Conservation (phyloP, 2,113 vertebrate genomes). For the Polyodon spathula region DNA sequence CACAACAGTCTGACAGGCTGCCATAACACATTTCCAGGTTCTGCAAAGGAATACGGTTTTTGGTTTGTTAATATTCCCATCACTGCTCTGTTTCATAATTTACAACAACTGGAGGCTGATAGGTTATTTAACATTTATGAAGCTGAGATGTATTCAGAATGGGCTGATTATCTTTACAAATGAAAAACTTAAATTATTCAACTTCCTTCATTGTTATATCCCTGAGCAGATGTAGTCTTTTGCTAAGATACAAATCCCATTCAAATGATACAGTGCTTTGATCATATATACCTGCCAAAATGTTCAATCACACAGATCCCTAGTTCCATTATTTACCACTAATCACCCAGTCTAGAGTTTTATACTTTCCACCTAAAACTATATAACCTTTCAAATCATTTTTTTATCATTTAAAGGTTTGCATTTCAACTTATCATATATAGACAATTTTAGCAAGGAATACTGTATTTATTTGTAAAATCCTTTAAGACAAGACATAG, state of each 20-base stretch:
- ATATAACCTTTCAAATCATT: conserved; percentile 25
- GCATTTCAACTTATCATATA: conserved; percentile 4
- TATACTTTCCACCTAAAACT: conserved; percentile 33
- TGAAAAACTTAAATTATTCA: conserved; percentile 99
- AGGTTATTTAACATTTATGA: conserved; percentile 99
- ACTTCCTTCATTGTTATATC: conserved; percentile 50
- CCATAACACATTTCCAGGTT: conserved; percentile 68
- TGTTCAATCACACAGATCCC: conserved; percentile 39
- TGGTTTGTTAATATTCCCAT: conserved; percentile 92
- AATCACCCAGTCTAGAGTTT: conserved; percentile 35
- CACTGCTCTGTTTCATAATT: conserved; percentile 94
- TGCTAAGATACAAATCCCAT: conserved; percentile 45
- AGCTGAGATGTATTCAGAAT: conserved; percentile 96
- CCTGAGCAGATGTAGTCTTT: conserved; percentile 40
- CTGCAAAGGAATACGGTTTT: conserved; percentile 62
- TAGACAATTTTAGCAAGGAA: conserved; percentile 24
- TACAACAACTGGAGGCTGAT: conserved; percentile 98
- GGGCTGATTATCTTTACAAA: conserved; percentile 99
- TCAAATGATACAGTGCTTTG: conserved; percentile 28
- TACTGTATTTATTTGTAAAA: conserved; percentile 26
- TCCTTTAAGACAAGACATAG: background rate
- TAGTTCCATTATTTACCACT: conserved; percentile 51
- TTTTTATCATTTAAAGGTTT: conserved; percentile 26
- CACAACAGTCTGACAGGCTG: conserved; percentile 65
- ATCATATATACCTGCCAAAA: conserved; percentile 26